Base-by-base conservation (phyloP, 2,113 vertebrate genomes). In the Pongo pygmaeus region DNA sequence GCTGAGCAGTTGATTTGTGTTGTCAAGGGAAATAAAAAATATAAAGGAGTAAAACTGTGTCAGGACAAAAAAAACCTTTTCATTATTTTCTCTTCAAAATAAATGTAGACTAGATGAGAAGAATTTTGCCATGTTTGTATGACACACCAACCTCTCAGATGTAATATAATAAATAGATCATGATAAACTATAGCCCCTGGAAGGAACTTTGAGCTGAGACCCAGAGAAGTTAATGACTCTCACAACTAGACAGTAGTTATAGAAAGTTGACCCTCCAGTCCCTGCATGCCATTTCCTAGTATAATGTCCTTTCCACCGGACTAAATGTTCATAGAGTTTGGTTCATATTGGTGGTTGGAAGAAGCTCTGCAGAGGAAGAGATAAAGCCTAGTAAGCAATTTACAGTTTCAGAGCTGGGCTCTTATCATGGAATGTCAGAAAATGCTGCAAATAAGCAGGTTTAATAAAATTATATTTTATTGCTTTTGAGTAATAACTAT, bases 381-480 rank as follows among this genome's bases (percentile, higher is more conserved):
- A 94, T 61, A 94, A 97, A 97, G 8, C 40, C 46, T 86, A 35
- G 89, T 87, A 92, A 93, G 46, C 57, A 84, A 87, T 95, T 97
- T 95, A 67, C 30, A 27, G 84, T 89, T 97, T 88, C 78, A 93
- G 61, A 97, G 61, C 75, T 23, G 30, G 20, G 59, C n/a, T 89
- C 61, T 98, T 96, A 97, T 93, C 55, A 0, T 48, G 55, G 75
- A 59, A 48, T 96, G 84, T 97, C 96, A 97, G 96, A 85, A 97
- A 92, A 96, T 97, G 80, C 84, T 96, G 80, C 84, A 94, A 96
- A 97, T 92, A 90, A 94, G 46, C 61, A 88, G 75, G 75, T 91
- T 3, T 94, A 96, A 96, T 98, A 96, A 97, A 97, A 96, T 95
- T 89, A 78, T 87, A 96, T 92, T 92, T 96, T 52, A 96, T 80